Evolutionary conservation across 2,113 vertebrate species (phyloP), one percentile per base, ranked within the genome.

Genomic region (Corythoichthys intestinalis): DNA sequence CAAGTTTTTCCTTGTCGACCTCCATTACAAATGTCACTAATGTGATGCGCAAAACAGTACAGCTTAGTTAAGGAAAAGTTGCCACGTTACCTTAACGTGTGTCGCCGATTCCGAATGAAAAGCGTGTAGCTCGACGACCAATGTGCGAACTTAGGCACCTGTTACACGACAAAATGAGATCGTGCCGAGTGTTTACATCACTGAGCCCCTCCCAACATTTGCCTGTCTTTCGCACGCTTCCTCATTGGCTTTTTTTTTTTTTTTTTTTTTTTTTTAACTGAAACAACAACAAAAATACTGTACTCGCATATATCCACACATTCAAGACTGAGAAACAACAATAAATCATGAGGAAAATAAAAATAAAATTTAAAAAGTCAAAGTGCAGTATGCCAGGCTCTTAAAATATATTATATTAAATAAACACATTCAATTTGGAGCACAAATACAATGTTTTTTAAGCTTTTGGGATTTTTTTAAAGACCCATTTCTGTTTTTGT

Each of bases 191-290:
- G 8, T 72, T 41, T 65, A 37, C 39, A 66, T 81, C 82, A 83
- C 80, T 83, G 76, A 73, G 79, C 87, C 74, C 71, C 85, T 41
- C 88, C 88, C 79, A 69, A 66, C 15, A 56, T 83, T 82, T 73
- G 66, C 69, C 75, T 69, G 61, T 10, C 44, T 70, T 34, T 46
- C 52, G 44, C 13, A 37, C 65, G 54, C 38, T 38, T 59, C 61
- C 73, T 56, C 37, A 46, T 48, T 41, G 59, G 69, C 41, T 1
- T 44, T 44, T 44, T 54, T 54, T 54, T 20, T 1, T 11, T 3
- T 34, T 44, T 5, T 44, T 44, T 44, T 44, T 5, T 44, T 44
- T 44, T 5, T 28, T 28, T 28, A 28, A 28, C 1, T 44, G 9
- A 44, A 44, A 44, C 41, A 44, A 28, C 20, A 44, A 44, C 41